phyloP scores from a whole-genome alignment of 2,888 invertebrate species.

The Leptinotarsa juncta region DNA sequence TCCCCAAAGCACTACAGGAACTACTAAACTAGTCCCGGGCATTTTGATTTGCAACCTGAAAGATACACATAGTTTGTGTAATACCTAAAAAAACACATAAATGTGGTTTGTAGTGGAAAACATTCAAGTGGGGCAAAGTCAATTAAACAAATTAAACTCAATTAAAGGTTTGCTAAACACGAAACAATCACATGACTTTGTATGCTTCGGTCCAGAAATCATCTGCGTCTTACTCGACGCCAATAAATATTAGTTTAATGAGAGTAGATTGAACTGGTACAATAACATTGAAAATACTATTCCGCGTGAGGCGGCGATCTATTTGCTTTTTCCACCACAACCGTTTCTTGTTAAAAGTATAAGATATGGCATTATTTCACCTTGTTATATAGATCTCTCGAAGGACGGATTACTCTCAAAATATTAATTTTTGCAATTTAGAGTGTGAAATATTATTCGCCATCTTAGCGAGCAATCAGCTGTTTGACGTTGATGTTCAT shows the following conservation, averaged over 20 bases:
- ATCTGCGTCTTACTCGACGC: conserved; percentile 38
- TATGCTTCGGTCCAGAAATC: conserved; percentile 30
- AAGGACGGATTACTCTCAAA: conserved; percentile 59
- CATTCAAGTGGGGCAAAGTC: conserved; percentile 22
- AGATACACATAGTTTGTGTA: conserved; percentile 13
- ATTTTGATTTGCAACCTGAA: conserved; percentile 63
- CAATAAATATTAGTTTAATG: conserved; percentile 42
- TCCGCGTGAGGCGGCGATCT: conserved; percentile 39
- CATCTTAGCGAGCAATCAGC: conserved; percentile 63
- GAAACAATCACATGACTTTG: conserved; percentile 46
- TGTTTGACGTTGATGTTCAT: conserved; percentile 38
- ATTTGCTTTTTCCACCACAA: conserved; percentile 40
- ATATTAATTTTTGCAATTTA: conserved; percentile 53
- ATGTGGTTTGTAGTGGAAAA: neutral
- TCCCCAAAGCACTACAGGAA: conserved; percentile 98
- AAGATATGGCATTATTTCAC: conserved; percentile 32
- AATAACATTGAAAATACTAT: conserved; percentile 39
- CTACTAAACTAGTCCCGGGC: conserved; percentile 90
- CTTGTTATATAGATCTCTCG: conserved; percentile 39
- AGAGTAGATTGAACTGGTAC: conserved; percentile 50
- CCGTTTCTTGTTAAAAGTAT: conserved; percentile 27
- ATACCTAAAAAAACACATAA: neutral
- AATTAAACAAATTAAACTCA: conserved; percentile 56
- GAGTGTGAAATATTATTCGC: conserved; percentile 54
- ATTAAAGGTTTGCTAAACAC: conserved; percentile 49